Evolutionary conservation across 2,888 invertebrate species (phyloP), one percentile per base, ranked within the genome.

Genomic region (Sinodicranocentrus sp.): DNA sequence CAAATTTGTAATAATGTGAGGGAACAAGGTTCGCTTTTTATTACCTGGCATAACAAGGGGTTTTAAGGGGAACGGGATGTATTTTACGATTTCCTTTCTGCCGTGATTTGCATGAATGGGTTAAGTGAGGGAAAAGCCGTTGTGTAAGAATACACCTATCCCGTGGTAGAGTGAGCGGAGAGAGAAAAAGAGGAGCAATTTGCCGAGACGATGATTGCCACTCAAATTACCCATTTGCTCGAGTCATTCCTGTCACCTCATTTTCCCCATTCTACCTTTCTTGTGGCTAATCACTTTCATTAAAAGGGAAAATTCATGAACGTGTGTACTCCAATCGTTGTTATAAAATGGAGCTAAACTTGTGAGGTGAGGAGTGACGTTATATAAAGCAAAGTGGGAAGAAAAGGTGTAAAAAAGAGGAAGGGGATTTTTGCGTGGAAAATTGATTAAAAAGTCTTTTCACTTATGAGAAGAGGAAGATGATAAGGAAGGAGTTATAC

Each of bases 201-300:
- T 77, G 77, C 77, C 59, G 44, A n/a, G n/a, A 43, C 77, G 25
- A 57, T 77, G 68, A 77, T 77, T 77, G 77, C 77, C 77, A 77
- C 77, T 77, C 77, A 77, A 77, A 77, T 77, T 77, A 77, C 77
- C 77, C 77, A 77, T 77, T 77, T 77, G 43, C 52, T 25, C 68
- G 19, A 77, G 59, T 77, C 77, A 77, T 77, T 77, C 68, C 77
- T 77, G 77, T 77, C 77, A 77, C 77, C 77, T 77, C 77, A 77
- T 77, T 77, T 77, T 48, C 44, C 43, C 13, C 54, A 54, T 63
- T 75, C 21, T 19, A n/a, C 43, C 39, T 25, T 33, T 63, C 63
- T 73, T 52, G 39, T 52, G 76, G 77, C 68, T 77, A 77, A 77
- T 77, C 77, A 77, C 77, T 77, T 77, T 77, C 77, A 77, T 77